Evolutionary conservation across 2,888 invertebrate species (phyloP).

Genomic region (Lithophane semibrunnea): DNA sequence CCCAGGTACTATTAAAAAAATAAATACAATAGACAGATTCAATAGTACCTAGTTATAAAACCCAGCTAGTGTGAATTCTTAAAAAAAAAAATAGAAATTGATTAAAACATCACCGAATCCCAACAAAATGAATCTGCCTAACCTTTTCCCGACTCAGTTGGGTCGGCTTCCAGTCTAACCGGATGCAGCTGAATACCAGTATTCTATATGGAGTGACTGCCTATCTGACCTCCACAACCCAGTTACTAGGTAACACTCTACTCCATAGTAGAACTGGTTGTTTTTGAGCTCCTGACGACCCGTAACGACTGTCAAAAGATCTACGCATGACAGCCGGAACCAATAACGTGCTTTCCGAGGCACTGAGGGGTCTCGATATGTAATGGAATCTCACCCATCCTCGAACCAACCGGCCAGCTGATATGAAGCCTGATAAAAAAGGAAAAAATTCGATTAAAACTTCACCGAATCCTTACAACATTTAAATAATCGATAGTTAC

Average conservation of each 20-base stretch:
- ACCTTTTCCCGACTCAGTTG: neutral
- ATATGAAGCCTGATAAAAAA: neutral
- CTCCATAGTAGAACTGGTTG: neutral
- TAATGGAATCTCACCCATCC: neutral
- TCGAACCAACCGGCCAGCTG: neutral
- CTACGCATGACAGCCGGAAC: neutral
- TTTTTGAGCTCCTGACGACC: neutral
- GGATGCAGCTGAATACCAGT: neutral
- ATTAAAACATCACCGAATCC: neutral
- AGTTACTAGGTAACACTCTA: neutral
- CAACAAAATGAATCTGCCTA: neutral
- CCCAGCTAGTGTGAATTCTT: neutral
- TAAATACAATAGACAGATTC: neutral
- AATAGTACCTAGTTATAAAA: neutral
- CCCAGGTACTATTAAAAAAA: too few relatives aligned
- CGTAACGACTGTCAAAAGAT: neutral
- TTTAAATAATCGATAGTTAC: slow-evolving; percentile 13
- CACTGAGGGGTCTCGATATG: neutral
- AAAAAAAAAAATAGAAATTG: neutral
- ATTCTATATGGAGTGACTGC: neutral
- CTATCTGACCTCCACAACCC: neutral
- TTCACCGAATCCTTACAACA: neutral
- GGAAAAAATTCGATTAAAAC: neutral
- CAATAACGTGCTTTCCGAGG: neutral
- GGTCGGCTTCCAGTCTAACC: neutral